Percentiles rank a stretch among this genome's conserved stretches.
Evolutionary conservation across 2,797 vertebrate genomes (phyloP).

Genomic region (Liasis olivaceus): DNA sequence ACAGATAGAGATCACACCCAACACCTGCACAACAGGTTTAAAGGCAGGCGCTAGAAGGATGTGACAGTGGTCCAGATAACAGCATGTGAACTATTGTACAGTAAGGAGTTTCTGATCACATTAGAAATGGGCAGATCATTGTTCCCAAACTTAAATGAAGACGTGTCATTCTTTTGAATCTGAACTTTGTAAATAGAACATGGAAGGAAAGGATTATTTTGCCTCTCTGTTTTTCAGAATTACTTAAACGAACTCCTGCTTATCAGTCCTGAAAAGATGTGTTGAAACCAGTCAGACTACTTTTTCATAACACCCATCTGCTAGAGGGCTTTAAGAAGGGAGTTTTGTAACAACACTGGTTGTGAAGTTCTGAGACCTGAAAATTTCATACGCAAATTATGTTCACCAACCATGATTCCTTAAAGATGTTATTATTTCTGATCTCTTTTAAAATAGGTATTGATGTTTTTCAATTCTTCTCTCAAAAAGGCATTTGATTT

Average conservation of each 20-base stretch:
- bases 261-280: conserved; percentile 77
- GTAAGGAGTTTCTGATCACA: conserved; percentile 21
- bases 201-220: conserved; percentile 44
- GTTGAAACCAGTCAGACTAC: conserved; percentile 78
- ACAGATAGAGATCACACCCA: conserved; percentile 53
- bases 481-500: conserved; percentile 44
- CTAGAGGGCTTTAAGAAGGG: conserved; percentile 74
- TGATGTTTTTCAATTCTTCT: conserved; percentile 39
- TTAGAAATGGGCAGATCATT: conserved; percentile 12
- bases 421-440: conserved; percentile 19
- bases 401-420: conserved; percentile 51
- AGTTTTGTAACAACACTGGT: conserved; percentile 72
- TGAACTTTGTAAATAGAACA: conserved; percentile 29
- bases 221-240: conserved; percentile 62
- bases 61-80: conserved; percentile 52
- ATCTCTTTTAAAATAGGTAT: conserved; percentile 29
- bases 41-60: conserved; percentile 64
- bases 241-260: conserved; percentile 70
- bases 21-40: conserved; percentile 71
- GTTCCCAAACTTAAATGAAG: conserved; percentile 28
- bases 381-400: conserved; percentile 58
- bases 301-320: conserved; percentile 66
- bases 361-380: conserved; percentile 52
- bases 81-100: conserved; percentile 36
- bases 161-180: neutral